Evolutionary conservation across 2,113 vertebrate species (phyloP).

Genomic region (Balaenoptera acutorostrata): DNA sequence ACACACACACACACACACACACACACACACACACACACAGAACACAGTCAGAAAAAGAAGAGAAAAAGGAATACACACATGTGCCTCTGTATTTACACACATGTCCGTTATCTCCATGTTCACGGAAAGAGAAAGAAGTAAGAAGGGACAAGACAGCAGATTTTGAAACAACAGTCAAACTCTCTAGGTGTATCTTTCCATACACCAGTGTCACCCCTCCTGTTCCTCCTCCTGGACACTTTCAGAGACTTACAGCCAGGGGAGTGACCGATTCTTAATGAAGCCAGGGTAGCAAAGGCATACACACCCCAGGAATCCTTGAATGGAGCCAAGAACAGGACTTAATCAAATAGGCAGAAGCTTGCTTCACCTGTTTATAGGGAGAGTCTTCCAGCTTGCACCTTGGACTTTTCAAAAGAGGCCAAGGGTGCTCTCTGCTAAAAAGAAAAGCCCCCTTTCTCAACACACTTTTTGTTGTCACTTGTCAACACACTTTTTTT

Average conservation of each 20-base stretch:
- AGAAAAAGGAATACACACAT: not conserved
- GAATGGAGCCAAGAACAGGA: too few relatives aligned
- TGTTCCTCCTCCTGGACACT: not conserved
- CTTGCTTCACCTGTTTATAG: not conserved
- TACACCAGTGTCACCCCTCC: too few relatives aligned
- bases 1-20: too few relatives aligned
- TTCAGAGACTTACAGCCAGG: not conserved
- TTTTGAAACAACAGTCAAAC: not conserved
- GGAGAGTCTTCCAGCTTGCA: not conserved
- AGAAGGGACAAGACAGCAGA: not conserved
- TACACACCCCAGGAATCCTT: not conserved
- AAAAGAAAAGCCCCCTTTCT: not conserved
- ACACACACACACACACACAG: too few relatives aligned
- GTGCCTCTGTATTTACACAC: not conserved
- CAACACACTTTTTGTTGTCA: not conserved
- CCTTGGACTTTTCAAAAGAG: slow-evolving; percentile 6
- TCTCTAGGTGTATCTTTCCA: not conserved
- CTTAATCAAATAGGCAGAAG: not conserved
- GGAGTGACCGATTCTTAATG: not conserved
- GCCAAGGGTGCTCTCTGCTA: not conserved
- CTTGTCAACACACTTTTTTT: not conserved
- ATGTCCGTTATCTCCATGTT: not conserved
- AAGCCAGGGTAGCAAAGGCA: not conserved
- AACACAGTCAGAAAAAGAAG: not conserved
- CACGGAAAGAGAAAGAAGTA: not conserved